Evolutionary conservation across 2,113 vertebrate genomes (phyloP), one percentile per base, ranked within the genome.

Genomic region (Strigops habroptila): DNA sequence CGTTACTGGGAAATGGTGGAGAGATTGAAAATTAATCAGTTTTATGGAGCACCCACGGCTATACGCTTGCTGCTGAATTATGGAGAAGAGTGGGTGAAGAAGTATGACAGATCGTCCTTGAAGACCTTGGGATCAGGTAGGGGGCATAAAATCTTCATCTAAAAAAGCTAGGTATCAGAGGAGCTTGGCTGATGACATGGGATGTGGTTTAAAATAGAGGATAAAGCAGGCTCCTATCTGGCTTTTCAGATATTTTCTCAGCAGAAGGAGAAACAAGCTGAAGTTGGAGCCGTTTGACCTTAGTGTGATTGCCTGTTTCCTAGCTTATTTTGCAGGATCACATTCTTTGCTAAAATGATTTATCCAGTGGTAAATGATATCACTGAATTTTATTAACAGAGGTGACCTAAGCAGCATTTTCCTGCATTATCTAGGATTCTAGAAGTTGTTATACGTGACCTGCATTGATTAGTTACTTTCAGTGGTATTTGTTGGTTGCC

Each of bases 1-100:
- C 98, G 99, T 92, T 99, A 99, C 88, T 99, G 99, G 99, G 99
- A 99, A 96, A 97, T 81, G 3, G 98, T 99, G 3, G 94, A 99
- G 96, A 98, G 99, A 71, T 96, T 99, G 91, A 97, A 94, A 94
- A 98, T 99, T 92, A 99, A 98, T 93, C 99, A 99, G 93, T 99
- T 99, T 94, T 99, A 99, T 23, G 98, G 98, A 2, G 99, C 99
- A 49, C 99, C 99, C 0, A 99, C 99, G 0, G 99, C 99, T 18
- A 97, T 99, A 83, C 98, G 99, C 31, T 97, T 99, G 88, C 95
- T 99, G 78, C 97, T 99, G 93, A 99, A 99, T 79, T 98, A 98
- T 2, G 98, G 98, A 3, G 98, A 99, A 24, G 96, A 97, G 83
- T 99, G 98, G 98, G 99, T 99, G 95, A 99, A 98, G 96, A 99